Conservation (phyloP, 1,140 invertebrate genomes). For the Zaprionus vittiger region DNA sequence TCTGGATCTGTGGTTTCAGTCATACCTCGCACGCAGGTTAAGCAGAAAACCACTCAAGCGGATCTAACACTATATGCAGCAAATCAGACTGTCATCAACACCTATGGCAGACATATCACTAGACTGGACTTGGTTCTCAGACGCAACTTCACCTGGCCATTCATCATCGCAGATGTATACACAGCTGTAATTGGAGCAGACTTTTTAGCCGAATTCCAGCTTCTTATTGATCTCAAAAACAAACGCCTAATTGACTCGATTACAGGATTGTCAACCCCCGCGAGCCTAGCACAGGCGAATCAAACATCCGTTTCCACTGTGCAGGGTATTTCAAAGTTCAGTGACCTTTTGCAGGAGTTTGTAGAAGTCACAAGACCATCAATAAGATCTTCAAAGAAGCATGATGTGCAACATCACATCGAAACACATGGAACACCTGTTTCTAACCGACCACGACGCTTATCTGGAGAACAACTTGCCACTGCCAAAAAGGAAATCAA, state of each 20-base stretch:
- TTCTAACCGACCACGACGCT: constrained; percentile 67
- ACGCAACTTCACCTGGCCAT: too few relatives aligned
- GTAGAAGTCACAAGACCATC: not conserved
- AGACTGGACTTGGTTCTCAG: too few relatives aligned
- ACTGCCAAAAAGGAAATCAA: constrained; percentile 68
- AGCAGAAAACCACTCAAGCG: too few relatives aligned
- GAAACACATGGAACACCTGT: constrained; percentile 55
- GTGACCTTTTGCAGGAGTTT: constrained; percentile 26
- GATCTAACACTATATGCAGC: constrained; percentile 50
- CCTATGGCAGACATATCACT: too few relatives aligned
- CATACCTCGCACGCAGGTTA: too few relatives aligned
- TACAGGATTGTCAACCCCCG: not conserved
- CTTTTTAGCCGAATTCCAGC: constrained; percentile 69
- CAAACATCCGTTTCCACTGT: constrained; percentile 9
- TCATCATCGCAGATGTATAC: too few relatives aligned
- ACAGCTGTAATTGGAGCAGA: constrained; percentile 53
- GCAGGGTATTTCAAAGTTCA: not conserved
- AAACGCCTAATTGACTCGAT: not conserved
- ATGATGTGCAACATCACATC: constrained; percentile 46
- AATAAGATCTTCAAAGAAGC: constrained; percentile 1
- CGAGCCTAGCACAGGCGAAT: not conserved
- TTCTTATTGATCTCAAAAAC: constrained; percentile 69
- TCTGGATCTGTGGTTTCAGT: constrained; percentile 24
- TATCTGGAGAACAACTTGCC: constrained; percentile 71
- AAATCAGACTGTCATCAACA: too few relatives aligned